phyloP scores from a whole-genome alignment of 64 coral and sea anemone genomes.

The Actinia tenebrosa region DNA sequence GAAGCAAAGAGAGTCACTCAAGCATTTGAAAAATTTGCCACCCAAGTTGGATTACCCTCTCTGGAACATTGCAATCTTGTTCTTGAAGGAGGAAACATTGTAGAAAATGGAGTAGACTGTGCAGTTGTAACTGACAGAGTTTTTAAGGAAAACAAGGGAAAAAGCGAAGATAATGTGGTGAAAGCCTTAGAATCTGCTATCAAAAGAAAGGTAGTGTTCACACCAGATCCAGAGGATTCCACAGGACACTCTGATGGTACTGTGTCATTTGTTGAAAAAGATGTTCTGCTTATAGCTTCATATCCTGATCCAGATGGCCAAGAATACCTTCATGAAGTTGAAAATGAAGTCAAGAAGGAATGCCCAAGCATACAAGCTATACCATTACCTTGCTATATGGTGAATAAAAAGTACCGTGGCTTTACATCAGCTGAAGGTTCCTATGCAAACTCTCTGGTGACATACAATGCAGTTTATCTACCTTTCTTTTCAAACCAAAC shows the following conservation, averaged over 20 bases:
- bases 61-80: conserved; percentile 23
- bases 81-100: conserved; percentile 82
- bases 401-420: conserved; percentile 30
- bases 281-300: conserved; percentile 37
- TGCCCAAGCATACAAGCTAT: conserved; percentile 44
- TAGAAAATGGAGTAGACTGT: conserved; percentile 53
- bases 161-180: conserved; percentile 25
- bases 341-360: conserved; percentile 34
- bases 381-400: conserved; percentile 57
- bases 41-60: conserved; percentile 18
- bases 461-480: conserved; percentile 47
- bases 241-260: conserved; percentile 63
- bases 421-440: conserved; percentile 63
- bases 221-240: conserved; percentile 53
- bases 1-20: conserved; percentile 25
- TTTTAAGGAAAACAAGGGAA: conserved; percentile 47
- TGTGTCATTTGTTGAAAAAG: conserved; percentile 65
- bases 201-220: conserved; percentile 52
- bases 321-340: conserved; percentile 25
- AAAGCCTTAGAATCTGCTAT: conserved; percentile 35
- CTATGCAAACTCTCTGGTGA: conserved; percentile 53
- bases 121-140: conserved; percentile 58
- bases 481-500: conserved; percentile 50
- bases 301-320: conserved; percentile 41
- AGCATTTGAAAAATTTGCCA: conserved; percentile 22